Percentiles rank a stretch among this genome's conserved stretches.
phyloP scores from a whole-genome alignment of 1,140 invertebrate genomes.

The Caenorhabditis brenneri region DNA sequence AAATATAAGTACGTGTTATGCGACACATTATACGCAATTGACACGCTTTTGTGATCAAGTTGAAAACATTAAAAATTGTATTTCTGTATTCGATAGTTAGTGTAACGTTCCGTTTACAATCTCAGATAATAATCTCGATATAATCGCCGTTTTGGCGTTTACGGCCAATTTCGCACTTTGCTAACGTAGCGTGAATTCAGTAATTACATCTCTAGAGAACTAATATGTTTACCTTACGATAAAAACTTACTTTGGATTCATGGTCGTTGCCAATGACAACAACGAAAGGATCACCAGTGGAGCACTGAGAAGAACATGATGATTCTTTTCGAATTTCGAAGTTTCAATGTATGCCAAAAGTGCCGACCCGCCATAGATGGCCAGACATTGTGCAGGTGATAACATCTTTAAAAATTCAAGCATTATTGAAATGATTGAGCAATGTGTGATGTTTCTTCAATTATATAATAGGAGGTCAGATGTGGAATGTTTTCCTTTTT shows the following conservation, averaged over 20 bases:
- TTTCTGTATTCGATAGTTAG: too few species aligned
- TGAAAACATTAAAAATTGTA: too few species aligned
- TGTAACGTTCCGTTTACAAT: too few species aligned
- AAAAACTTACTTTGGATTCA: slow-evolving; percentile 32
- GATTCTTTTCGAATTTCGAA: slow-evolving; percentile 22
- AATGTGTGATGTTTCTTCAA: not conserved
- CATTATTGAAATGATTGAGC: not conserved
- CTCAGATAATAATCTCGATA: too few species aligned
- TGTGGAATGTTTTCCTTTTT: not conserved
- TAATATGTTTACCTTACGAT: too few species aligned
- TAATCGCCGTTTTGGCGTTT: too few species aligned
- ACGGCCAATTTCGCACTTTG: too few species aligned
- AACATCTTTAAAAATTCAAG: not conserved
- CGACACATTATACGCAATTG: too few species aligned
- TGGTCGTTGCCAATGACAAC: not conserved
- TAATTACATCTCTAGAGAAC: too few species aligned
- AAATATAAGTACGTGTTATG: too few species aligned
- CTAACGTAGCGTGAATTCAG: too few species aligned
- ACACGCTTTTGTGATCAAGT: too few species aligned
- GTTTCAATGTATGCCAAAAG: slow-evolving; percentile 14
- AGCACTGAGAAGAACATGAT: slow-evolving; percentile 20
- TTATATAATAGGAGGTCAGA: not conserved
- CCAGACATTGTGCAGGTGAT: slow-evolving; percentile 34
- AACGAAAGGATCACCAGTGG: not conserved
- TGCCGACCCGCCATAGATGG: slow-evolving; percentile 22